Percentiles rank a stretch among this genome's conserved stretches.
phyloP scores from a whole-genome alignment of 2,888 invertebrate species.

The Synergus gifuensis region DNA sequence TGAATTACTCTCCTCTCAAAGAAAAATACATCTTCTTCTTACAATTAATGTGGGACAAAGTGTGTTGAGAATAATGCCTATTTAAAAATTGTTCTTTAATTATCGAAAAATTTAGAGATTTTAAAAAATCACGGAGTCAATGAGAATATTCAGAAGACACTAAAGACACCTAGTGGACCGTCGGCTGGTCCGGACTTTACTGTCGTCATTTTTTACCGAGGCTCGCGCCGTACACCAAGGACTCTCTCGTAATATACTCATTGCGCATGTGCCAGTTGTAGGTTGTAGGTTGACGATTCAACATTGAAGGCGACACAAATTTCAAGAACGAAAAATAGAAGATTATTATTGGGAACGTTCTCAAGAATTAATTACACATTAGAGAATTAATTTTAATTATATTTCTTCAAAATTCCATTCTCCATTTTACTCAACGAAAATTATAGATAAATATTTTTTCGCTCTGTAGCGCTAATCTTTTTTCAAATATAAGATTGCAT shows the following conservation, averaged over 20 bases:
- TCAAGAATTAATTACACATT: too few species aligned
- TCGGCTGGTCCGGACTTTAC: conserved; percentile 26
- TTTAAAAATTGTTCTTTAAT: not conserved
- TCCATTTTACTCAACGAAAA: too few species aligned
- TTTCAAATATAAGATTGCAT: too few species aligned
- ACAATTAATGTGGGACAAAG: too few species aligned
- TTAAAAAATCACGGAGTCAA: not conserved
- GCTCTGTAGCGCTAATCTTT: too few species aligned
- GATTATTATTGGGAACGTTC: too few species aligned
- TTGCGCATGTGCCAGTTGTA: conserved; percentile 33
- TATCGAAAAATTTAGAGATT: not conserved
- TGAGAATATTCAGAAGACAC: not conserved
- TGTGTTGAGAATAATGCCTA: not conserved
- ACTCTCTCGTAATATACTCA: not conserved
- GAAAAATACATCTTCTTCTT: conserved; percentile 3
- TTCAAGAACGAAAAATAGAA: not conserved
- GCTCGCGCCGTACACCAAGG: conserved; percentile 37
- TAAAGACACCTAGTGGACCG: not conserved
- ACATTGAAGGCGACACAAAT: not conserved
- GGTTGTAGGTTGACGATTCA: conserved; percentile 14
- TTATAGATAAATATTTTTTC: too few species aligned
- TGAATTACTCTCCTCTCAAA: conserved; percentile 23
- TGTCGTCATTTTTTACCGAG: conserved; percentile 20
- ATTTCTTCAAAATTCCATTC: too few species aligned
- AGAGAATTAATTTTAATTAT: too few species aligned